Conservation (phyloP, 2,888 invertebrate genomes). For the Tetragonisca angustula region DNA sequence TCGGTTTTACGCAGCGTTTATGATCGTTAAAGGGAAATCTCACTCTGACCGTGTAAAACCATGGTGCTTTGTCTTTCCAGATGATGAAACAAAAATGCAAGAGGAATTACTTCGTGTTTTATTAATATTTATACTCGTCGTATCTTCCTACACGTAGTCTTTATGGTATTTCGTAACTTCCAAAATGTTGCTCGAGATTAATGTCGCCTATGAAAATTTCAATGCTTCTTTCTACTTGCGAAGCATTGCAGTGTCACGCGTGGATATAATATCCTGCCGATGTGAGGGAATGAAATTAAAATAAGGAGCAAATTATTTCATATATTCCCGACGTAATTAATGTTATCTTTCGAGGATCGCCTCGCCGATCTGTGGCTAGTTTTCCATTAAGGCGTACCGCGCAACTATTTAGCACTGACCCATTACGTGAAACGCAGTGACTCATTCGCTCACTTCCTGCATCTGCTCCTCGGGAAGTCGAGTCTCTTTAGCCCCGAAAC, state of each 20-base stretch:
- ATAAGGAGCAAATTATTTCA: neutral
- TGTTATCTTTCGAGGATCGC: slow-evolving; percentile 31
- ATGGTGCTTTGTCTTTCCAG: slow-evolving; percentile 33
- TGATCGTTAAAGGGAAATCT: slow-evolving; percentile 51
- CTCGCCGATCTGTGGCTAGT: neutral
- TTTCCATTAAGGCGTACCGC: neutral
- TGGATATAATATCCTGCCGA: neutral
- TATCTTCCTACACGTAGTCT: neutral
- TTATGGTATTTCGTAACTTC: neutral
- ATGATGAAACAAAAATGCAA: slow-evolving; percentile 14
- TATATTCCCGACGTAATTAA: neutral
- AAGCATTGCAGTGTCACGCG: neutral
- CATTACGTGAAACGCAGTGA: slow-evolving; percentile 39
- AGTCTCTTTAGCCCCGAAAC: slow-evolving; percentile 37
- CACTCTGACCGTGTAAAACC: slow-evolving; percentile 75
- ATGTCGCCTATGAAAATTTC: neutral
- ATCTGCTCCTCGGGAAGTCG: slow-evolving; percentile 30
- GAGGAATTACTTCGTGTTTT: neutral
- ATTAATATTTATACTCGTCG: neutral
- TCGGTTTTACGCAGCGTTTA: slow-evolving; percentile 44
- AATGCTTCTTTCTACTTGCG: neutral
- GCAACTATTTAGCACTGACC: slow-evolving; percentile 8
- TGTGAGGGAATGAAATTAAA: neutral
- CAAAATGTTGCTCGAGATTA: fast-evolving
- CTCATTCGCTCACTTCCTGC: slow-evolving; percentile 36